phyloP scores from a whole-genome alignment of 2,888 invertebrate species.

The Volucella inflata region DNA sequence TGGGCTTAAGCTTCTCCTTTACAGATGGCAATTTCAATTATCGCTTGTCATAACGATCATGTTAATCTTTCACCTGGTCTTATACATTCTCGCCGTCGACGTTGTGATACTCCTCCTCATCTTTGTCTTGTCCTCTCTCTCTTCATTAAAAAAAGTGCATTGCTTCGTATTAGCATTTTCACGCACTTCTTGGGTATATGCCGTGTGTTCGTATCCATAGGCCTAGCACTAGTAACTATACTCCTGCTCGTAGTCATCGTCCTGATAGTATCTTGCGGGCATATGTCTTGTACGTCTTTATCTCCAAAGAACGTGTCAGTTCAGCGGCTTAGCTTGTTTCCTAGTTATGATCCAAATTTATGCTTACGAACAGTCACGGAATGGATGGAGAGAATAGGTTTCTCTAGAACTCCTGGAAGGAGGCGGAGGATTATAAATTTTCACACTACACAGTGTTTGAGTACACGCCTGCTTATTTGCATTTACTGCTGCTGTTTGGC shows the following conservation, averaged over 20 bases:
- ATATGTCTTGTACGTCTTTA: constrained; percentile 10
- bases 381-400: background rate
- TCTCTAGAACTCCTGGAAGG: background rate
- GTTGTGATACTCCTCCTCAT: background rate
- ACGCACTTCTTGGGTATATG: constrained; percentile 8
- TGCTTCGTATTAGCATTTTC: constrained; percentile 24
- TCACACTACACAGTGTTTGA: constrained; percentile 53
- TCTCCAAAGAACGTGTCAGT: background rate
- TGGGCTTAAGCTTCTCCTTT: constrained; percentile 21
- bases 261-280: constrained; percentile 34
- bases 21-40: constrained; percentile 68
- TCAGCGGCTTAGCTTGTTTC: constrained; percentile 42
- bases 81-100: background rate
- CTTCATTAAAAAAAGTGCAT: constrained; percentile 8
- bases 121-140: background rate
- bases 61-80: constrained; percentile 54
- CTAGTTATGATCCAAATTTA: constrained; percentile 64
- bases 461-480: constrained; percentile 67
- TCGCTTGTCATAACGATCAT: constrained; percentile 74
- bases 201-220: too few relatives aligned
- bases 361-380: background rate
- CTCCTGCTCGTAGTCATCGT: background rate
- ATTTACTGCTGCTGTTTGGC: constrained; percentile 62
- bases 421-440: constrained; percentile 47
- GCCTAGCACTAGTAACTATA: too few relatives aligned